Conservation (phyloP, 2,797 vertebrate species). For the Tokudaia muenninki region DNA sequence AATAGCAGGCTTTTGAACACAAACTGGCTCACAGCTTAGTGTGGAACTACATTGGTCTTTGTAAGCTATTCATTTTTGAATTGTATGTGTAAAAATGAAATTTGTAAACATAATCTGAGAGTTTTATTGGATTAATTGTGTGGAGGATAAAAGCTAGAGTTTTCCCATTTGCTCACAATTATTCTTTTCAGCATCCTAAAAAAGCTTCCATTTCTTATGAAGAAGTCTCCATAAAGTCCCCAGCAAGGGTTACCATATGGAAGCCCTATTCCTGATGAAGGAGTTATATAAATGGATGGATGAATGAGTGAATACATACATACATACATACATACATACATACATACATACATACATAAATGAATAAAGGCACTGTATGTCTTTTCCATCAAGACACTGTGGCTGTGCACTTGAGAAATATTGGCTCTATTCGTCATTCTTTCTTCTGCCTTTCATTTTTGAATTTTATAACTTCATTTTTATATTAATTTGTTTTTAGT, state of each 20-base stretch:
- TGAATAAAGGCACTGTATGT: background rate
- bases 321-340: background rate
- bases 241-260: background rate
- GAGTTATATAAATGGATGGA: background rate
- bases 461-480: background rate
- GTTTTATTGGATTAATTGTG: background rate
- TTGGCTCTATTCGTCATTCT: background rate
- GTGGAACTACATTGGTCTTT: background rate
- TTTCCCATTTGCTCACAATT: background rate
- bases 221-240: background rate
- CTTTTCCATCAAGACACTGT: background rate
- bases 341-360: background rate
- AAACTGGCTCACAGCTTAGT: slow-evolving; percentile 30
- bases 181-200: slow-evolving; percentile 23
- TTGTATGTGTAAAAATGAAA: slow-evolving; percentile 58
- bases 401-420: background rate
- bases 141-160: background rate
- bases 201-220: background rate
- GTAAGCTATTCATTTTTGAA: background rate
- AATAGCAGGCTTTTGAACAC: slow-evolving; percentile 48
- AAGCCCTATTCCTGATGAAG: background rate
- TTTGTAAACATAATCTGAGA: slow-evolving; percentile 26
- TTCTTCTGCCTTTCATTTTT: background rate
- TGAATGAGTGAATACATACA: background rate
- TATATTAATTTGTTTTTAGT: background rate